Conservation (phyloP, 2,888 invertebrate species). For the Stegophylla sp. region DNA sequence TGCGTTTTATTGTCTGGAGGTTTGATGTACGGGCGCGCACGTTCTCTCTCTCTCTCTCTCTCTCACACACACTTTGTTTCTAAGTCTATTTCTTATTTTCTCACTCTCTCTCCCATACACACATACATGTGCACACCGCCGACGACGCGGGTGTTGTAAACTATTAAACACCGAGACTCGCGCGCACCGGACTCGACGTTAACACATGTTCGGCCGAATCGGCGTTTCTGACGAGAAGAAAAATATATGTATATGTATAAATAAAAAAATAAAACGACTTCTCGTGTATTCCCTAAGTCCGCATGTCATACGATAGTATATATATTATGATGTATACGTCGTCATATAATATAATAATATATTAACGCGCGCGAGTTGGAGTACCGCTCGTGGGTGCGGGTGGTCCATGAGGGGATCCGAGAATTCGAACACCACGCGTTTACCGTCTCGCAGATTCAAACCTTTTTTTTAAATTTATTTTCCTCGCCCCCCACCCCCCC, state of each 20-base stretch:
- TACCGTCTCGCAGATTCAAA: not conserved
- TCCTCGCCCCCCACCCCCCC: not conserved
- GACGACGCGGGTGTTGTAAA: slow-evolving; percentile 22
- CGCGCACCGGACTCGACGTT: not conserved
- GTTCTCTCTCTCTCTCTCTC: too few relatives aligned
- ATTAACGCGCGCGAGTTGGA: too few relatives aligned
- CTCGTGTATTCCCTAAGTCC: slow-evolving; percentile 51
- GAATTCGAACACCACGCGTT: not conserved
- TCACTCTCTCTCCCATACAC: not conserved
- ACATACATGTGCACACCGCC: not conserved
- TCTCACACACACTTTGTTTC: too few relatives aligned
- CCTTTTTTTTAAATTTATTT: slow-evolving; percentile 1
- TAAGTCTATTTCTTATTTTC: too few relatives aligned
- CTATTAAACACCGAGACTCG: slow-evolving; percentile 51
- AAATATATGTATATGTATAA: too few relatives aligned
- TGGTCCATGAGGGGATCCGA: slow-evolving; percentile 12
- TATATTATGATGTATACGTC: not conserved
- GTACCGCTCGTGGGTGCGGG: slow-evolving; percentile 37
- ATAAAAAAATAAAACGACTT: slow-evolving; percentile 36
- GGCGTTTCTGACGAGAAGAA: slow-evolving; percentile 28
- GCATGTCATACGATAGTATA: slow-evolving; percentile 28
- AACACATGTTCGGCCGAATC: slow-evolving; percentile 52
- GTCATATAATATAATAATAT: not conserved
- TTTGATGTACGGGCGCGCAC: slow-evolving; percentile 24
- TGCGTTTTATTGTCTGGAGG: slow-evolving; percentile 47